These are phyloP conservation scores for Bactericera cockerelli DNA, from an alignment of 1,140 invertebrate genomes.

Conservation along the genomic window DNA sequence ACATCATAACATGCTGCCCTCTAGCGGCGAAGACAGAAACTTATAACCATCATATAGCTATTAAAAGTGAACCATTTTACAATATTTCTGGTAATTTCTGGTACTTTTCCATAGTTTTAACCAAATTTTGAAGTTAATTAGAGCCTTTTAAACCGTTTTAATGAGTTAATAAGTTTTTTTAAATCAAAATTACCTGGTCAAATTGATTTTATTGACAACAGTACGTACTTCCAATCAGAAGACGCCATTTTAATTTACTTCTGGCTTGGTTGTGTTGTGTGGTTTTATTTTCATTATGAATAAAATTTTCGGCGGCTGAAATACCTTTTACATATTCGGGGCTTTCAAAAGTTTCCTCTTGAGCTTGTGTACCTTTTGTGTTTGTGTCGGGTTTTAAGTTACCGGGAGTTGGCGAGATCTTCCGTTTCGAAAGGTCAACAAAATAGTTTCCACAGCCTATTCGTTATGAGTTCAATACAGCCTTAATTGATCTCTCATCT, in stretches of 20 bases:
- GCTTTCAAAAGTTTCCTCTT: neutral
- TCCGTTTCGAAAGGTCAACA: neutral
- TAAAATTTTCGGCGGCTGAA: neutral
- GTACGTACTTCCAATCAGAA: neutral
- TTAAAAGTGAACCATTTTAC: neutral
- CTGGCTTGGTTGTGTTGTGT: conserved; percentile 9
- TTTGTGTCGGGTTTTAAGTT: neutral
- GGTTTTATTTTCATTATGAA: neutral
- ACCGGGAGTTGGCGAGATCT: neutral
- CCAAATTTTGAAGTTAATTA: neutral
- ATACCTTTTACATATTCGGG: neutral
- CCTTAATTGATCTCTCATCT: neutral
- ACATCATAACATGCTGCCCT: too few relatives aligned
- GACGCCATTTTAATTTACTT: conserved; percentile 6
- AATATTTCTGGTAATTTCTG: neutral
- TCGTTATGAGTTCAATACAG: neutral
- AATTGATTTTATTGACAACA: neutral
- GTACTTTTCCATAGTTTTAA: neutral
- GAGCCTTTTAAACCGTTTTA: neutral
- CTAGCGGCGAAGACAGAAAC: too few relatives aligned
- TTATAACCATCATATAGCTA: too few relatives aligned
- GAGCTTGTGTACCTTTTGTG: neutral
- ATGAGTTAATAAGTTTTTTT: neutral
- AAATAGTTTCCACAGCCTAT: too few relatives aligned
- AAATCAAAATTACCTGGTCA: neutral